A percentile compares a stretch with the other conserved stretches of the same genome.
Conservation (phyloP, 2,797 vertebrate species). For the Eupleurogrammus muticus region DNA sequence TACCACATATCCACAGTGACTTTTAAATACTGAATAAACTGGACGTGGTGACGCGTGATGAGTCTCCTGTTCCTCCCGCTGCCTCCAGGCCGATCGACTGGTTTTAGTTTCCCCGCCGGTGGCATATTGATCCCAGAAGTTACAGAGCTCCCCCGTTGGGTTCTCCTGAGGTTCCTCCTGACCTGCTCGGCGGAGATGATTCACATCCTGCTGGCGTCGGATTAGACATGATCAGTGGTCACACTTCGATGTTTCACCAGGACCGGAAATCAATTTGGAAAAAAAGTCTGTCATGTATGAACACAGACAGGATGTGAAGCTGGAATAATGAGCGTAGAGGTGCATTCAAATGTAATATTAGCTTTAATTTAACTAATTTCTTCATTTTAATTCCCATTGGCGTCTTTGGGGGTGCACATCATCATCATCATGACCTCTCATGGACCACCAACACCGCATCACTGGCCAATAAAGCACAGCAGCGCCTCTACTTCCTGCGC, state of each 20-base stretch:
- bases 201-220: constrained; percentile 56
- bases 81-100: constrained; percentile 77
- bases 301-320: neutral
- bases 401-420: too few species aligned
- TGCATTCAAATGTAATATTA: neutral
- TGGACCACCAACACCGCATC: too few species aligned
- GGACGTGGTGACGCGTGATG: constrained; percentile 64
- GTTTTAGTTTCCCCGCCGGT: constrained; percentile 69
- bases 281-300: neutral
- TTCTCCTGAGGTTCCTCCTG: constrained; percentile 63
- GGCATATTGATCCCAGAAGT: constrained; percentile 78
- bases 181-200: constrained; percentile 59
- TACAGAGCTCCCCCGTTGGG: constrained; percentile 65
- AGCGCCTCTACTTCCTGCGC: too few species aligned
- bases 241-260: constrained; percentile 31
- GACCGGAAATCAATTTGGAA: constrained; percentile 22
- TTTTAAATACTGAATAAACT: too few species aligned
- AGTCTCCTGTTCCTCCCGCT: constrained; percentile 69
- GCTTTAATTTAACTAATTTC: constrained; percentile 4
- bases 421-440: too few species aligned
- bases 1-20: too few species aligned
- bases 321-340: neutral
- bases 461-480: too few species aligned
- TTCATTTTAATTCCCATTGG: constrained; percentile 1
- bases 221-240: constrained; percentile 57